These are phyloP conservation scores for Aurelia sp. DNA, from an alignment of 30 jellyfish, hydroid and myxozoan species.

Conservation along the genomic window DNA sequence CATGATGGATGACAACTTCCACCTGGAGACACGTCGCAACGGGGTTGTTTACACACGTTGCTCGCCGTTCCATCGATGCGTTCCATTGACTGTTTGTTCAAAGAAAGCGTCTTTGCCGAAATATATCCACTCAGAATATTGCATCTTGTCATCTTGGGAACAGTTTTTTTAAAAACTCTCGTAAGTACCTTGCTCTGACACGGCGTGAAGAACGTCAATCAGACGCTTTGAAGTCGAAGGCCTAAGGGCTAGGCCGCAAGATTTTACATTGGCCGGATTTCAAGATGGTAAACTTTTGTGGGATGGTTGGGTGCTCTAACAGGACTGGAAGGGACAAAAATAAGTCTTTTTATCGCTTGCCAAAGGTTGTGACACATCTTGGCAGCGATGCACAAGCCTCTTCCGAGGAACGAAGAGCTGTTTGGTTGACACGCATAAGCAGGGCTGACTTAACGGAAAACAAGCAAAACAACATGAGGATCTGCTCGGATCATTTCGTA, in stretches of 20 bases:
- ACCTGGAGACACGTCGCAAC: conserved; percentile 30
- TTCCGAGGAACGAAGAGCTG: conserved; percentile 8
- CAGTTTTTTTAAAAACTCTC: too few relatives aligned
- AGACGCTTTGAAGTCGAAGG: too few relatives aligned
- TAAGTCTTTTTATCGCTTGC: conserved; percentile 6
- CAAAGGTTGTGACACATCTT: neutral
- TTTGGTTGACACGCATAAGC: conserved; percentile 14
- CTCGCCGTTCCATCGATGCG: too few relatives aligned
- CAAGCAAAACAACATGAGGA: neutral
- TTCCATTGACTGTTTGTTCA: too few relatives aligned
- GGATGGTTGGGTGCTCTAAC: neutral
- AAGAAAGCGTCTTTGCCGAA: too few relatives aligned
- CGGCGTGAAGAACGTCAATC: too few relatives aligned
- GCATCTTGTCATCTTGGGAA: too few relatives aligned
- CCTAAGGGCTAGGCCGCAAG: too few relatives aligned
- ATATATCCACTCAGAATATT: too few relatives aligned
- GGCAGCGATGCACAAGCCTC: neutral
- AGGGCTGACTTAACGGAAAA: conserved; percentile 1
- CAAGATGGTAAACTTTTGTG: neutral
- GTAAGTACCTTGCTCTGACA: too few relatives aligned
- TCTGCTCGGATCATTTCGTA: neutral
- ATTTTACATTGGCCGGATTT: too few relatives aligned
- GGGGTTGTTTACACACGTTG: neutral
- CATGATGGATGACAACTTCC: conserved; percentile 43
- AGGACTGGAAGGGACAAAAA: neutral